Conservation (phyloP, 2,797 vertebrate genomes). For the Lepilemur ruficaudatus region DNA sequence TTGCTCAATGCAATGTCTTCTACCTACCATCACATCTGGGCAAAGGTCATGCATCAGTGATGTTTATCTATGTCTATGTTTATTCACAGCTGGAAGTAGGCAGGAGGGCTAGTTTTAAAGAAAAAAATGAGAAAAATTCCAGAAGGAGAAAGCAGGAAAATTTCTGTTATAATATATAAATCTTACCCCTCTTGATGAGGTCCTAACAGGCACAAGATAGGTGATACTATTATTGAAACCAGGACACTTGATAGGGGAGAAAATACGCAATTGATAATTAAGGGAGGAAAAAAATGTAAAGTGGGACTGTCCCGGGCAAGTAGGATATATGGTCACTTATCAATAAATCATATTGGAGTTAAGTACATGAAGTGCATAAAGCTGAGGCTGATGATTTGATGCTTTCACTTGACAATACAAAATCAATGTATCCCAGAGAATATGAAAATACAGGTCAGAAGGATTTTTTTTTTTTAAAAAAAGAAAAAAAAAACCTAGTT, state of each 20-base stretch:
- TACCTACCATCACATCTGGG: slow-evolving; percentile 55
- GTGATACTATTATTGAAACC: background rate
- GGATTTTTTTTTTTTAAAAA: background rate
- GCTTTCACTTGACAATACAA: background rate
- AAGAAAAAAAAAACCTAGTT: background rate
- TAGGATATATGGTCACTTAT: background rate
- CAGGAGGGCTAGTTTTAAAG: background rate
- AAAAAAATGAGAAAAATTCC: background rate
- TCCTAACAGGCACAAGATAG: background rate
- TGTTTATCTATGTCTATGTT: slow-evolving; percentile 63
- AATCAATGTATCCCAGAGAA: background rate
- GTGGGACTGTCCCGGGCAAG: background rate
- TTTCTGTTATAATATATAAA: background rate
- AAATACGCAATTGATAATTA: background rate
- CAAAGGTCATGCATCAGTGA: slow-evolving; percentile 65
- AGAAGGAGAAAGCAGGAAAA: background rate
- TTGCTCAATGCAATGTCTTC: slow-evolving; percentile 62
- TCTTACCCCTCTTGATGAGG: background rate
- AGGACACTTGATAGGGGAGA: background rate
- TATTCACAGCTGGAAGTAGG: slow-evolving; percentile 58
- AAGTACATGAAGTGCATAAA: background rate
- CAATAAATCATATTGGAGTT: background rate
- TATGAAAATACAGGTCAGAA: background rate
- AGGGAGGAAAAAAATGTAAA: background rate
- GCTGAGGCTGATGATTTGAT: background rate